A percentile compares a stretch with the other conserved stretches of the same genome.
Evolutionary conservation across 2,113 vertebrate species (phyloP).

Genomic region (Cynopterus brachyotis): DNA sequence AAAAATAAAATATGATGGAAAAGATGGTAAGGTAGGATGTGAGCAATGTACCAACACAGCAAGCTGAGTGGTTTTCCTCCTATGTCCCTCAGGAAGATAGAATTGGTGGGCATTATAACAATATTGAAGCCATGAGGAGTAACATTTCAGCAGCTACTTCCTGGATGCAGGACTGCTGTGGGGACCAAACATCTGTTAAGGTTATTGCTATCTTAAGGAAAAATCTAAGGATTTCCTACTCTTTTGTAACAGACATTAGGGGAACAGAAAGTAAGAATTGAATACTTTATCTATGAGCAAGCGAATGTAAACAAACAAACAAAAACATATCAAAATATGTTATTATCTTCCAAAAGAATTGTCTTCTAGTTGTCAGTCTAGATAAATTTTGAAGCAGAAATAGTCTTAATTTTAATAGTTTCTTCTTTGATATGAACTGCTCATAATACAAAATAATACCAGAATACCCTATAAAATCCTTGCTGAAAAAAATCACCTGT

Average conservation of each 20-base stretch:
- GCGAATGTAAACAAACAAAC: not conserved
- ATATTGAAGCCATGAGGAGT: not conserved
- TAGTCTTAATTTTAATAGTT: conserved; percentile 30
- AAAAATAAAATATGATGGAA: not conserved
- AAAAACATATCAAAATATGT: not conserved
- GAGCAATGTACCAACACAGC: not conserved
- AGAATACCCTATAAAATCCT: not conserved
- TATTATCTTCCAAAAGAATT: not conserved
- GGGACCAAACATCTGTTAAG: too few relatives aligned
- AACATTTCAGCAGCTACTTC: not conserved
- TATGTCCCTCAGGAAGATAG: not conserved
- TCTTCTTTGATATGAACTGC: not conserved
- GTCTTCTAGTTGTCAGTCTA: not conserved
- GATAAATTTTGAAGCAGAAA: not conserved
- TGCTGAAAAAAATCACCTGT: conserved; percentile 24
- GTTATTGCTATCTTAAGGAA: not conserved
- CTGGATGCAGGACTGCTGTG: not conserved
- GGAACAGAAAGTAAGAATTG: not conserved
- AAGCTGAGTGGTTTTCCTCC: not conserved
- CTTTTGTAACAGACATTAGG: not conserved
- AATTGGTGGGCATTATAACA: not conserved
- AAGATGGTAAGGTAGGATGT: not conserved
- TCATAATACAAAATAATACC: not conserved
- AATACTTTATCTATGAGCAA: not conserved
- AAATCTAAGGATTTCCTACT: not conserved